These are phyloP conservation scores for Margarornis squamiger DNA, from an alignment of 2,797 vertebrate genomes.

Conservation along the genomic window DNA sequence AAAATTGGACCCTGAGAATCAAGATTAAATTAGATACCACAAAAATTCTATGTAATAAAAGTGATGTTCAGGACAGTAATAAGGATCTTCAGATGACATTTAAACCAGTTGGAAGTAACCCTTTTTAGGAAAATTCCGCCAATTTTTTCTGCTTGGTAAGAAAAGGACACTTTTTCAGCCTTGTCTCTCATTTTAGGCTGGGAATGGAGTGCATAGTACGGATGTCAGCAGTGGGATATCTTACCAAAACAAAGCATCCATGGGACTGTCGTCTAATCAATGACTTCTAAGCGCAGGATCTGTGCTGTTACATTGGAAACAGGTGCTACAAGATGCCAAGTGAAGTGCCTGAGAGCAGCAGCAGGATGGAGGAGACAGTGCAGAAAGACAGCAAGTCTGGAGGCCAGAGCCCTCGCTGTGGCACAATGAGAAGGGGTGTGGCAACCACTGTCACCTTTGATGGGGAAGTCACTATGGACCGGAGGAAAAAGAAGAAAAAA, in stretches of 20 bases:
- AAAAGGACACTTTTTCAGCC: background rate
- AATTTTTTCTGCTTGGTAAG: background rate
- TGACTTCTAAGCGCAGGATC: conserved; percentile 18
- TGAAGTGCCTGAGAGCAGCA: conserved; percentile 48
- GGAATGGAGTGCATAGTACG: conserved; percentile 4
- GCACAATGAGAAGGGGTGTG: conserved; percentile 82
- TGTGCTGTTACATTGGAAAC: background rate
- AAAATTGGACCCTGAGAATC: background rate
- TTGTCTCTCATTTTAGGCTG: conserved; percentile 50
- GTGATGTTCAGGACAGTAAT: background rate
- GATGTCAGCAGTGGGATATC: background rate
- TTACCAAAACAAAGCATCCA: background rate
- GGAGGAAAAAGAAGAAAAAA: conserved; percentile 91
- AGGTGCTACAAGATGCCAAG: conserved; percentile 41
- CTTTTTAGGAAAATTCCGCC: background rate
- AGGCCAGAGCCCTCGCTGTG: conserved; percentile 79
- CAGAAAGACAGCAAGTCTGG: conserved; percentile 76
- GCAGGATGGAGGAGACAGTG: conserved; percentile 54
- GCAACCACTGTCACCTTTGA: conserved; percentile 79
- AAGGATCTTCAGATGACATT: background rate
- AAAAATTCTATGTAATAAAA: background rate
- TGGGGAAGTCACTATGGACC: conserved; percentile 82
- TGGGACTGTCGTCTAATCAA: background rate
- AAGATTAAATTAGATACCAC: background rate
- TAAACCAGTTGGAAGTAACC: background rate